Evolutionary conservation across 2,113 vertebrate genomes (phyloP).

Genomic region (Larimichthys crocea): DNA sequence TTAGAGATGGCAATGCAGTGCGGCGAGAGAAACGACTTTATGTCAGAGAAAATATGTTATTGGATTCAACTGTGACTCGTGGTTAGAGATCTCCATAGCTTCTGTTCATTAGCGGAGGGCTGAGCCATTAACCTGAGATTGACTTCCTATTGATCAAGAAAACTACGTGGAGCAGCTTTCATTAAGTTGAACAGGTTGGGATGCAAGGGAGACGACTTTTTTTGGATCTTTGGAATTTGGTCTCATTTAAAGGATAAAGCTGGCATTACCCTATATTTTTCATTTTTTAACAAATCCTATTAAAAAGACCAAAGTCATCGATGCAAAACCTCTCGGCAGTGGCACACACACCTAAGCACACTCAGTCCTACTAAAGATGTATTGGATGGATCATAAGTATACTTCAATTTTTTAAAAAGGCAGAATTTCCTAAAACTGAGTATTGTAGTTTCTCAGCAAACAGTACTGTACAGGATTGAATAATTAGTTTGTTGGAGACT

Average conservation of each 20-base stretch:
- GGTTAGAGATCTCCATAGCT: conserved; percentile 67
- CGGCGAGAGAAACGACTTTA: conserved; percentile 72
- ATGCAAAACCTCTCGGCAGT: neutral
- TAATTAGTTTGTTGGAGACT: neutral
- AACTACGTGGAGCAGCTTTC: conserved; percentile 63
- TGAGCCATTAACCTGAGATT: conserved; percentile 80
- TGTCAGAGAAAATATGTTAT: conserved; percentile 81
- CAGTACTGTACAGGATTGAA: neutral
- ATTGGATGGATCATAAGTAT: neutral
- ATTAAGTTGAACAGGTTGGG: conserved; percentile 65
- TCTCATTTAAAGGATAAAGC: neutral
- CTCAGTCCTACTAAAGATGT: neutral
- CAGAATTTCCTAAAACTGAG: neutral
- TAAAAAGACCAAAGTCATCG: neutral
- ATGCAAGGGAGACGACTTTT: conserved; percentile 29
- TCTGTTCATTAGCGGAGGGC: conserved; percentile 74
- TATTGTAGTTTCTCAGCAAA: neutral
- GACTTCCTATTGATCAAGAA: conserved; percentile 80
- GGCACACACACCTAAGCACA: neutral
- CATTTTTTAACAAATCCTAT: neutral
- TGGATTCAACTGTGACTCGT: conserved; percentile 64
- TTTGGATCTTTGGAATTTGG: neutral
- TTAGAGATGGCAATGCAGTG: conserved; percentile 23
- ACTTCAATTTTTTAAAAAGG: neutral
- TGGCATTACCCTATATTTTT: neutral